Percentiles rank a stretch among this genome's conserved stretches.
phyloP scores from a whole-genome alignment of 2,113 vertebrate species.

The Sorex araneus region DNA sequence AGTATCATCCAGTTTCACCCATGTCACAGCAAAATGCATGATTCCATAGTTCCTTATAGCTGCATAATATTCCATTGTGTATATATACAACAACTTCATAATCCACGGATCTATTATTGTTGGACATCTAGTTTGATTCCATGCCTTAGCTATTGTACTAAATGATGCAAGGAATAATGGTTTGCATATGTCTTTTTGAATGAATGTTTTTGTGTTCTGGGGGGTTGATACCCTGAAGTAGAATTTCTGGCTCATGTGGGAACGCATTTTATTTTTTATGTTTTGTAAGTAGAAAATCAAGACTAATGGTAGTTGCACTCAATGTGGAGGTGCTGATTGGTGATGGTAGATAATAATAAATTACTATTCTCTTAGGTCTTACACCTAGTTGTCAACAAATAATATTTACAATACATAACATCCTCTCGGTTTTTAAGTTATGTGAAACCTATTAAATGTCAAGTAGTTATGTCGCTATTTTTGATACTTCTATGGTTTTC shows the following conservation, averaged over 20 bases:
- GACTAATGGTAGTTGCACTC: neutral
- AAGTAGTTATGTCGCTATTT: neutral
- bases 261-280: neutral
- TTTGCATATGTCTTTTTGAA: no score
- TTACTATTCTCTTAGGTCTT: slow-evolving; percentile 14
- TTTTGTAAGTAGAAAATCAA: slow-evolving; percentile 61
- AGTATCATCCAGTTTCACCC: no score
- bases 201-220: no score
- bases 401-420: slow-evolving; percentile 28
- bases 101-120: no score
- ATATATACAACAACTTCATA: no score
- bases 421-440: slow-evolving; percentile 6
- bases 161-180: no score
- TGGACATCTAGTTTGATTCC: no score
- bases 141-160: no score
- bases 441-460: slow-evolving; percentile 12
- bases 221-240: no score
- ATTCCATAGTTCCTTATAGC: no score
- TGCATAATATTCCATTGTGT: no score
- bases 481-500: neutral
- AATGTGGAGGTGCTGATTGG: neutral
- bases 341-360: neutral
- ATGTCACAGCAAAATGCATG: no score
- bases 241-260: neutral
- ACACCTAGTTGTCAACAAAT: neutral